Percentiles rank a stretch among this genome's conserved stretches.
These are phyloP conservation scores for Pollenia labialis DNA, from an alignment of 2,888 invertebrate genomes.

Conservation along the genomic window DNA sequence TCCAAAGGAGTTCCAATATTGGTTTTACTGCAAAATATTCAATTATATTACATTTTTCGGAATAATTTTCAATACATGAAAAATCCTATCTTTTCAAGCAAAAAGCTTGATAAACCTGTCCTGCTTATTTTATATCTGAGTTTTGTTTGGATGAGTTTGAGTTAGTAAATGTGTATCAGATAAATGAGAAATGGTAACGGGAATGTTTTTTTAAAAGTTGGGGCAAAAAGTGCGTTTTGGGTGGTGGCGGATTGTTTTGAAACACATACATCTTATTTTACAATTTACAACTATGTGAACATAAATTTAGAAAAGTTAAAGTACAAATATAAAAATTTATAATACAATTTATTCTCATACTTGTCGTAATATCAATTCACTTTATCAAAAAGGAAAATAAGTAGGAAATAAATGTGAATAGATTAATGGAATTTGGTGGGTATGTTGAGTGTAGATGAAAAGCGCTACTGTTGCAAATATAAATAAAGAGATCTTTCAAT, in stretches of 20 bases:
- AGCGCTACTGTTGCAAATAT: background rate
- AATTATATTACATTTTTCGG: too few relatives aligned
- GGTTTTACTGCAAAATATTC: too few relatives aligned
- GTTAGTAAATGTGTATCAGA: background rate
- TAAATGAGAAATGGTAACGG: constrained; percentile 46
- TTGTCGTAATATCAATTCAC: constrained; percentile 35
- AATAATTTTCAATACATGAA: too few relatives aligned
- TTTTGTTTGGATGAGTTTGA: background rate
- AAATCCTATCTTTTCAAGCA: too few relatives aligned
- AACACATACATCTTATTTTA: constrained; percentile 74
- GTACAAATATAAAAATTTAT: constrained; percentile 60
- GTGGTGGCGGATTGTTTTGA: background rate
- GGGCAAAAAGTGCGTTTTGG: constrained; percentile 14
- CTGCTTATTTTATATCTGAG: too few relatives aligned
- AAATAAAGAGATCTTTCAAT: background rate
- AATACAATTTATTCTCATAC: constrained; percentile 38
- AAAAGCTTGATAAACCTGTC: too few relatives aligned
- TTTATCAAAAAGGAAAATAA: constrained; percentile 69
- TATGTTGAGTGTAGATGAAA: background rate
- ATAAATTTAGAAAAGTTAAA: constrained; percentile 79
- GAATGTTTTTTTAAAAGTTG: constrained; percentile 52
- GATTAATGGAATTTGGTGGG: constrained; percentile 2
- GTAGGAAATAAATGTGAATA: constrained; percentile 49
- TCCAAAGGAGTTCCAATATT: too few relatives aligned
- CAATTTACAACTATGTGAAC: constrained; percentile 82